Evolutionary conservation across 1,140 invertebrate species (phyloP), one percentile per base, ranked within the genome.

Genomic region (Formica exsecta): DNA sequence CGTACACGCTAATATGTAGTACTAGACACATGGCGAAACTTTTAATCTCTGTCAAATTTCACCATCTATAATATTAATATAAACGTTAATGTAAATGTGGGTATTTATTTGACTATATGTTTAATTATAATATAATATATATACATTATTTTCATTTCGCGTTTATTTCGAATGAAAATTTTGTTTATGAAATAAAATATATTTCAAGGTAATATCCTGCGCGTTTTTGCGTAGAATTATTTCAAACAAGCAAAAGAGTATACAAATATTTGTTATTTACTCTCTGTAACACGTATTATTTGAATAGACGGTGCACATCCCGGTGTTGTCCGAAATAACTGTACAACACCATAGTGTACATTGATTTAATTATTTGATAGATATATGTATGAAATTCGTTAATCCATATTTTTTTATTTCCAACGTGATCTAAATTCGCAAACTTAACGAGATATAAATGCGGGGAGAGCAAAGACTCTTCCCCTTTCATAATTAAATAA

Each of bases 401-500:
- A 44, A 44, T 11, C 9, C 2, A 11, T 44, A 25, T 59, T 7
- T n/a, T n/a, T 29, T 65, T 7, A 2, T 6, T 36, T n/a, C 8
- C 29, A 64, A 65, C 16, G 16, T 77, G 48, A 66, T 22, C 6
- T 4, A 25, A 68, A 13, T 54, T 66, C 22, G 4, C 16, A 48
- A 51, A 19, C 48, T 51, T 4, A 3, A 65, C 25, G 11, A 8
- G 0, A 44, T 64, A 44, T 76, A 65, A 36, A 13, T 19, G 6
- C 25, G 32, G 9, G 57, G 19, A 19, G 9, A 54, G 66, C 11
- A 38, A 54, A 70, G 25, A 62, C 62, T 64, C 16, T 51, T 51
- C 48, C 3, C 44, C 44, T 51, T 16, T 51, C 5, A 57, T 80
- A 80, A 70, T 80, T 38, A 61, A 83, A 83, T 83, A 61, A 57